These are phyloP conservation scores for Platalea minor DNA, from an alignment of 2,797 vertebrate species.

Conservation along the genomic window DNA sequence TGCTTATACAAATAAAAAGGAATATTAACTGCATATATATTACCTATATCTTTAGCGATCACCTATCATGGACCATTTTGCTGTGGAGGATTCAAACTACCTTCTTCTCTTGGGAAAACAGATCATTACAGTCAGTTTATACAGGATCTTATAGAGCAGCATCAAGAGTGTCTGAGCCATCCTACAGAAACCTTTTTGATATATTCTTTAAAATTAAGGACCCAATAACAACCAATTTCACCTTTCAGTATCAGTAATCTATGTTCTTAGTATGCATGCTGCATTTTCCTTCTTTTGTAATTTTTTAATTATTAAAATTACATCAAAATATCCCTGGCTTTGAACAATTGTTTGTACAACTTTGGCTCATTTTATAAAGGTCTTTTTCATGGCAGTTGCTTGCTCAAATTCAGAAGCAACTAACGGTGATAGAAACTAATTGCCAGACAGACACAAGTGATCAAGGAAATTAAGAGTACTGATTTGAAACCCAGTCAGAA, in stretches of 20 bases:
- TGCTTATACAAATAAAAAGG: background rate
- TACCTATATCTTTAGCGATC: background rate
- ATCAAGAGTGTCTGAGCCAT: background rate
- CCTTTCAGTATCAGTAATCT: background rate
- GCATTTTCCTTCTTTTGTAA: background rate
- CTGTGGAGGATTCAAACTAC: background rate
- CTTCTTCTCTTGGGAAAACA: background rate
- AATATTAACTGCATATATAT: background rate
- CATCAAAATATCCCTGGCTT: background rate
- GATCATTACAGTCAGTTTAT: background rate
- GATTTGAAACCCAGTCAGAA: background rate
- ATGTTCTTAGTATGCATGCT: background rate
- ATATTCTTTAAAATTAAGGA: background rate
- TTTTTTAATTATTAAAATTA: background rate
- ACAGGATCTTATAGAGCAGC: background rate
- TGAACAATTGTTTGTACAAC: background rate
- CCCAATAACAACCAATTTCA: background rate
- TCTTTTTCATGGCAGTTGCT: background rate
- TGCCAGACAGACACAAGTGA: background rate
- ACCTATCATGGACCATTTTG: background rate
- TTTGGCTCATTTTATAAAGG: background rate
- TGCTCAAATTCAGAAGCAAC: background rate
- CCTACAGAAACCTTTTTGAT: background rate
- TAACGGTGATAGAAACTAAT: background rate
- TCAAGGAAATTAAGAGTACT: background rate